Evolutionary conservation across 2,797 vertebrate species (phyloP).

Genomic region (Tenualosa ilisha): DNA sequence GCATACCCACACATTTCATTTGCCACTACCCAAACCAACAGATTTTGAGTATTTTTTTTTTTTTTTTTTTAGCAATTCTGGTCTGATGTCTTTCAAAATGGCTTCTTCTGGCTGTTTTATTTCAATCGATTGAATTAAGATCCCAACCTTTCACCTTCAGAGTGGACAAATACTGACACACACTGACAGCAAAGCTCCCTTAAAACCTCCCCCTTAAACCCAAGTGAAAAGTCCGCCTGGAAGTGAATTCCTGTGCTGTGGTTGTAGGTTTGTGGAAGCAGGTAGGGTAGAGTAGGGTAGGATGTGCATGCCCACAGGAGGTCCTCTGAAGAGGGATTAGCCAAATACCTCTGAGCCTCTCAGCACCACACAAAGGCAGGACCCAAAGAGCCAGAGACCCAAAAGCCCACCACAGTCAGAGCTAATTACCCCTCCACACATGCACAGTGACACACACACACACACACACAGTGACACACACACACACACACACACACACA

Average conservation of each 20-base stretch:
- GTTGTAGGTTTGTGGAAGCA: background rate
- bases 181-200: background rate
- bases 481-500: too few relatives aligned
- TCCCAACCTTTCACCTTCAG: background rate
- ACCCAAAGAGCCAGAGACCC: conserved; percentile 50
- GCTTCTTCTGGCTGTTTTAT: background rate
- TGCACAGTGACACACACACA: conserved; percentile 23
- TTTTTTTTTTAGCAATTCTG: background rate
- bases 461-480: conserved; percentile 13
- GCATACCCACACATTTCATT: background rate
- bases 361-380: conserved; percentile 72
- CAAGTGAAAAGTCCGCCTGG: background rate
- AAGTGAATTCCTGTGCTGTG: background rate
- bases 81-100: background rate
- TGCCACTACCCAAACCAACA: background rate
- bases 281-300: background rate
- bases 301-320: conserved; percentile 48
- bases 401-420: conserved; percentile 53
- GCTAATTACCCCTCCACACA: conserved; percentile 72
- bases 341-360: conserved; percentile 70
- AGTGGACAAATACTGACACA: background rate
- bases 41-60: background rate
- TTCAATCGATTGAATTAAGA: background rate
- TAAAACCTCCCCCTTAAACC: background rate
- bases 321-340: conserved; percentile 71